A percentile compares a stretch with the other conserved stretches of the same genome.
These are phyloP conservation scores for Podocnemis expansa DNA, from an alignment of 2,113 vertebrate genomes.

Conservation along the genomic window DNA sequence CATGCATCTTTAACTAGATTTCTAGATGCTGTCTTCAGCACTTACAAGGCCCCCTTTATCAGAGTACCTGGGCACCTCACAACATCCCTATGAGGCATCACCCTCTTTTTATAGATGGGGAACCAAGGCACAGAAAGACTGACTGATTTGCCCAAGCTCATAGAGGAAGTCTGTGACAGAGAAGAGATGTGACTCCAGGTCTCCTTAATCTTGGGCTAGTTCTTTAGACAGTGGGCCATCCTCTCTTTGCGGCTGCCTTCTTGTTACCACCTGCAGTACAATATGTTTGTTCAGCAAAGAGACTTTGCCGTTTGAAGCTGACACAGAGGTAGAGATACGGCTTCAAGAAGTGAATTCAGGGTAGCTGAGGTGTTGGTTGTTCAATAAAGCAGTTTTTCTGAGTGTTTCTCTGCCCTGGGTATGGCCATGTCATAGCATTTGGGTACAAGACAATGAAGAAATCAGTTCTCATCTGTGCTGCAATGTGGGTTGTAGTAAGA, in stretches of 20 bases:
- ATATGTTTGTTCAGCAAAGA: background rate
- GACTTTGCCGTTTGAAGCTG: background rate
- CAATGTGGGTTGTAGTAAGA: background rate
- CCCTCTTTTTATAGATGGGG: background rate
- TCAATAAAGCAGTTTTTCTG: background rate
- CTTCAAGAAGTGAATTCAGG: background rate
- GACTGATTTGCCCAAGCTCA: background rate
- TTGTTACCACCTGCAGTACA: background rate
- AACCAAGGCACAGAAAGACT: background rate
- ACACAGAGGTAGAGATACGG: background rate
- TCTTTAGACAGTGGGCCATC: background rate
- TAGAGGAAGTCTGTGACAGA: background rate
- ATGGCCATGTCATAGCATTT: background rate
- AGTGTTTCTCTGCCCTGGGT: background rate
- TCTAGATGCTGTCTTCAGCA: background rate
- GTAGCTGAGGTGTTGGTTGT: background rate
- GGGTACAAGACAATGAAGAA: background rate
- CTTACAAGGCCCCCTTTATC: background rate
- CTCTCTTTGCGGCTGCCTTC: background rate
- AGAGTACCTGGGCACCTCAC: background rate
- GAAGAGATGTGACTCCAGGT: background rate
- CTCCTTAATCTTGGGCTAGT: background rate
- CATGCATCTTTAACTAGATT: background rate
- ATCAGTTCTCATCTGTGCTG: background rate
- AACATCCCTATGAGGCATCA: background rate